A percentile compares a stretch with the other conserved stretches of the same genome.
These are phyloP conservation scores for Phalangium opilio DNA, from an alignment of 2,888 invertebrate genomes.

Conservation along the genomic window DNA sequence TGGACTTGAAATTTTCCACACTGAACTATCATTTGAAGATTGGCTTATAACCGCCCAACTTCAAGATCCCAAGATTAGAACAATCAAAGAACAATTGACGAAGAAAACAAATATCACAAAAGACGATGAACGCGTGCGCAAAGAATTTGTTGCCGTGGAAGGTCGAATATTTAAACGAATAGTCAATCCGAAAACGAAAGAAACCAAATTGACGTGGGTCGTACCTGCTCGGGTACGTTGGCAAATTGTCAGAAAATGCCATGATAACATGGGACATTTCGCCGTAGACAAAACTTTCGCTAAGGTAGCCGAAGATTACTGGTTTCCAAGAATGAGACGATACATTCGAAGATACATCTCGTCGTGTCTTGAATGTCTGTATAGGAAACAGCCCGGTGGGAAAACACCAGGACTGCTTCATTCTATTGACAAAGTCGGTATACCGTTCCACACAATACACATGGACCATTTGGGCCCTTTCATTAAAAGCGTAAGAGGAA, in stretches of 20 bases:
- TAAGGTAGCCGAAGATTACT: background rate
- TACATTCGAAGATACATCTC: background rate
- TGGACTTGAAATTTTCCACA: background rate
- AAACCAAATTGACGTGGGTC: background rate
- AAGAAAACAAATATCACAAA: background rate
- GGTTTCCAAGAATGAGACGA: slow-evolving; percentile 1
- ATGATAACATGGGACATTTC: slow-evolving; percentile 1
- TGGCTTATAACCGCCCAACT: background rate
- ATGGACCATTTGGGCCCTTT: slow-evolving; percentile 3
- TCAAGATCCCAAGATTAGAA: background rate
- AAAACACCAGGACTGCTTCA: background rate
- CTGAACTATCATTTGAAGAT: background rate
- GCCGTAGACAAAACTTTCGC: background rate
- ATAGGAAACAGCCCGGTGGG: background rate
- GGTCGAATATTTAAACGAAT: background rate
- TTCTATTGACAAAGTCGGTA: background rate
- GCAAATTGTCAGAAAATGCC: background rate
- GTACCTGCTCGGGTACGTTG: background rate
- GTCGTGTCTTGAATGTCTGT: too few relatives aligned
- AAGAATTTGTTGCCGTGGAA: background rate
- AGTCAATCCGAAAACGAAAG: background rate
- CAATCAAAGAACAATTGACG: background rate
- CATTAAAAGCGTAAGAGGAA: background rate
- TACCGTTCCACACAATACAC: background rate
- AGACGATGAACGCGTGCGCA: background rate